Evolutionary conservation across 2,797 vertebrate genomes (phyloP).

Genomic region (Clarias fuscus): DNA sequence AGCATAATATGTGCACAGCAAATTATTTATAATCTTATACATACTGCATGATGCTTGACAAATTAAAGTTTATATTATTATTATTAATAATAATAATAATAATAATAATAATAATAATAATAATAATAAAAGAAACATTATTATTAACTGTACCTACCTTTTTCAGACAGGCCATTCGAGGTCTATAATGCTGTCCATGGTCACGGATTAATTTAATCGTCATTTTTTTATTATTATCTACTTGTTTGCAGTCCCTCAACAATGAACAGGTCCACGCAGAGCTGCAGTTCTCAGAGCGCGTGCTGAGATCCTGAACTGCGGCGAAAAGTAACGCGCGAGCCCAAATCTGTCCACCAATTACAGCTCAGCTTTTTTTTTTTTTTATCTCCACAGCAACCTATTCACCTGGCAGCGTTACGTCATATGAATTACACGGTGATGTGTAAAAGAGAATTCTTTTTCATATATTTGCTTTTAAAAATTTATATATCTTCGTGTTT

Average conservation of each 20-base stretch:
- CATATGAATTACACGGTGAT: neutral
- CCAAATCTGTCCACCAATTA: slow-evolving; percentile 72
- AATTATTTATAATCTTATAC: neutral
- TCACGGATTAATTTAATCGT: slow-evolving; percentile 83
- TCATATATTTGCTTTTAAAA: neutral
- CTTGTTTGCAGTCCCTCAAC: slow-evolving; percentile 47
- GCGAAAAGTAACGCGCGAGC: neutral
- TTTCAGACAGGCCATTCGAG: slow-evolving; percentile 86
- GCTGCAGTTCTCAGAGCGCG: neutral
- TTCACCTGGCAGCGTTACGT: neutral
- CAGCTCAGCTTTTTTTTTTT: slow-evolving; percentile 42
- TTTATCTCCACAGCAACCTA: neutral
- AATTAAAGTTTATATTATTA: neutral
- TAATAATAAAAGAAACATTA: neutral
- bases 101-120: neutral
- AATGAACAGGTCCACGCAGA: neutral
- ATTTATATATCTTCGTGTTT: neutral
- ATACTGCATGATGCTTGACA: neutral
- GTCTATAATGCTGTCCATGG: slow-evolving; percentile 81
- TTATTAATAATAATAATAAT: neutral
- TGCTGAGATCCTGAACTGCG: slow-evolving; percentile 6
- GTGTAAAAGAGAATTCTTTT: neutral
- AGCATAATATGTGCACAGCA: neutral
- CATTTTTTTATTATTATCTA: slow-evolving; percentile 67
- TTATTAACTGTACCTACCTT: slow-evolving; percentile 78